Conservation (phyloP, 2,888 invertebrate species). For the Craniophora ligustri region DNA sequence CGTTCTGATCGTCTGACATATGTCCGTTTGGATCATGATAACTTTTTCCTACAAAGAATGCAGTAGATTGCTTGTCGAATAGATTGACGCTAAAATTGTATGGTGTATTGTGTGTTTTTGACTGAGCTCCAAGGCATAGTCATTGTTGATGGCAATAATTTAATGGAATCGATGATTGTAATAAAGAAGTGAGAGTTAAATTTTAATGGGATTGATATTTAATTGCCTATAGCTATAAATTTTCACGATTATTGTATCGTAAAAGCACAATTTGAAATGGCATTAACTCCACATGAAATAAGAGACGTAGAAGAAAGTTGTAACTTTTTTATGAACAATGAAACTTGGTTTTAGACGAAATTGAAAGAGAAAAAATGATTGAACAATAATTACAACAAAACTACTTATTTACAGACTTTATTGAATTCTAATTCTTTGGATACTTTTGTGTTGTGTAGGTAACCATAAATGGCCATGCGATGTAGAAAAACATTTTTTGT, state of each 20-base stretch:
- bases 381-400: no score
- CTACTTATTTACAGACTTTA: no score
- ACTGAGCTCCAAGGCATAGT: conserved; percentile 19
- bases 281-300: conserved; percentile 20
- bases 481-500: no score
- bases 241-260: conserved; percentile 6
- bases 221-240: conserved; percentile 27
- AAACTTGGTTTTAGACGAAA: no score
- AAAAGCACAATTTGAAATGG: conserved; percentile 8
- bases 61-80: conserved; percentile 52
- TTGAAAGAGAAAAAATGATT: no score
- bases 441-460: no score
- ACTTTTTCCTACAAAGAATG: conserved; percentile 53
- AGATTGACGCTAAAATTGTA: conserved; percentile 57
- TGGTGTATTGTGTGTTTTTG: conserved; percentile 42
- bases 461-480: no score
- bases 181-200: conserved; percentile 28
- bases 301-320: background rate
- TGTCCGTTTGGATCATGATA: conserved; percentile 52
- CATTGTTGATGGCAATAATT: conserved; percentile 40
- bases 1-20: conserved; percentile 44
- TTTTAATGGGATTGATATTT: conserved; percentile 37
- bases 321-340: no score
- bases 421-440: no score
- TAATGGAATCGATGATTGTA: conserved; percentile 40